Evolutionary conservation across 2,797 vertebrate genomes (phyloP).

Genomic region (Thunnus albacares): DNA sequence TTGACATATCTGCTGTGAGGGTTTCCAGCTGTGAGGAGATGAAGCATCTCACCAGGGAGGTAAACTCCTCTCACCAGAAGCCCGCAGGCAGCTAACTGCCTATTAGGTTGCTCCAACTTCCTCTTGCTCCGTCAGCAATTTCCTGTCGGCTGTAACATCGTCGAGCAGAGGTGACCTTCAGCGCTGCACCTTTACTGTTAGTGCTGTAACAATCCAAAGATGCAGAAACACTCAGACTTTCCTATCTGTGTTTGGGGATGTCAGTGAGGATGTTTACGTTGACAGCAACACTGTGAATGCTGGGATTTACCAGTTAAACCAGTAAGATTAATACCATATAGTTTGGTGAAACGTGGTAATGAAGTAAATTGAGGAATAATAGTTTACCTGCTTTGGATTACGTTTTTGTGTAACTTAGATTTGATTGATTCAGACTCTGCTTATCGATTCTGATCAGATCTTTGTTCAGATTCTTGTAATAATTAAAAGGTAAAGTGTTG

Average conservation of each 20-base stretch:
- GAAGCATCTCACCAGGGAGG: slow-evolving; percentile 56
- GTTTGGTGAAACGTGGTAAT: background rate
- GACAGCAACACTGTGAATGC: too few species aligned
- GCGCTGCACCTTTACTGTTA: background rate
- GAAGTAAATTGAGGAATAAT: background rate
- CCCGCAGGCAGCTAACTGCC: slow-evolving; percentile 69
- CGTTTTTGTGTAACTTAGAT: too few species aligned
- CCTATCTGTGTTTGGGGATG: too few species aligned
- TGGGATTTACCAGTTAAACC: too few species aligned
- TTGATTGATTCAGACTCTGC: too few species aligned
- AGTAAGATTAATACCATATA: too few species aligned
- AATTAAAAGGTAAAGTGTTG: too few species aligned
- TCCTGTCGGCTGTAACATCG: slow-evolving; percentile 48
- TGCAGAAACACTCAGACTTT: too few species aligned
- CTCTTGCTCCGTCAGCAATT: slow-evolving; percentile 73
- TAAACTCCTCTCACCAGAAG: slow-evolving; percentile 49
- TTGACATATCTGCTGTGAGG: slow-evolving; percentile 34
- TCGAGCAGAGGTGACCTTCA: slow-evolving; percentile 67
- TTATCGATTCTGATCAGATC: background rate
- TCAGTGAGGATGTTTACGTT: too few species aligned
- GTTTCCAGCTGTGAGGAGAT: slow-evolving; percentile 62
- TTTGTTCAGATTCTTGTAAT: too few species aligned
- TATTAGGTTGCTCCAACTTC: slow-evolving; percentile 70
- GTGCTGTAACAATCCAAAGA: too few species aligned
- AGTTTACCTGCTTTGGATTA: too few species aligned